Conservation (phyloP, 2,113 vertebrate genomes). For the Dryoscopus gambensis region DNA sequence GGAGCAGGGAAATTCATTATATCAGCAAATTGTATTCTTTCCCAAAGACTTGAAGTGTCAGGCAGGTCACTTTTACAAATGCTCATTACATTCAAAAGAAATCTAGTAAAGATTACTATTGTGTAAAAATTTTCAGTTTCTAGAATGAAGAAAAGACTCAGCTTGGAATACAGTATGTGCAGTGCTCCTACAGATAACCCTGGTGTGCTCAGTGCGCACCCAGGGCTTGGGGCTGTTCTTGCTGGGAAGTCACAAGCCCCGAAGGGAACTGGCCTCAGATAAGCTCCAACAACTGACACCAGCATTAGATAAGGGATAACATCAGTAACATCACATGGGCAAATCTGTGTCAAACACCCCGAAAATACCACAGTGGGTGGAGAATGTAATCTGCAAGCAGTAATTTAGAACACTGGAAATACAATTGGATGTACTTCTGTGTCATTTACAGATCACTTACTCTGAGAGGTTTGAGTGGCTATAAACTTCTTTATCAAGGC, state of each 20-base stretch:
- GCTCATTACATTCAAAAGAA: not conserved
- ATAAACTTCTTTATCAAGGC: constrained; percentile 98
- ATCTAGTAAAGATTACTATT: not conserved
- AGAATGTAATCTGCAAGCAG: not conserved
- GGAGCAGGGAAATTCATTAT: not conserved
- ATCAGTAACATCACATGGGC: not conserved
- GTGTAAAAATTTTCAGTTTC: not conserved
- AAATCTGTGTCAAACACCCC: not conserved
- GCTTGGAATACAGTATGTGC: not conserved
- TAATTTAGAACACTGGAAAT: not conserved
- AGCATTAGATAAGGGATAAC: not conserved
- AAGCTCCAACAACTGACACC: not conserved
- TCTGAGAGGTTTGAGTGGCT: constrained; percentile 91
- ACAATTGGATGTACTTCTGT: not conserved
- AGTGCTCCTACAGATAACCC: not conserved
- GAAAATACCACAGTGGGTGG: not conserved
- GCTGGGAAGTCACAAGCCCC: not conserved
- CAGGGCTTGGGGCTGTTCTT: not conserved
- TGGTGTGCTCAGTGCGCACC: not conserved
- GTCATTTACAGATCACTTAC: constrained; percentile 73
- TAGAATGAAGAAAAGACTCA: not conserved
- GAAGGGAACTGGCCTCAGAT: not conserved
- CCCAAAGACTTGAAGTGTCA: not conserved
- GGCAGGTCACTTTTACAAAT: not conserved
- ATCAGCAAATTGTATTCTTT: not conserved